Evolutionary conservation across 2,797 vertebrate species (phyloP), one percentile per base, ranked within the genome.

Genomic region (Perodicticus potto): DNA sequence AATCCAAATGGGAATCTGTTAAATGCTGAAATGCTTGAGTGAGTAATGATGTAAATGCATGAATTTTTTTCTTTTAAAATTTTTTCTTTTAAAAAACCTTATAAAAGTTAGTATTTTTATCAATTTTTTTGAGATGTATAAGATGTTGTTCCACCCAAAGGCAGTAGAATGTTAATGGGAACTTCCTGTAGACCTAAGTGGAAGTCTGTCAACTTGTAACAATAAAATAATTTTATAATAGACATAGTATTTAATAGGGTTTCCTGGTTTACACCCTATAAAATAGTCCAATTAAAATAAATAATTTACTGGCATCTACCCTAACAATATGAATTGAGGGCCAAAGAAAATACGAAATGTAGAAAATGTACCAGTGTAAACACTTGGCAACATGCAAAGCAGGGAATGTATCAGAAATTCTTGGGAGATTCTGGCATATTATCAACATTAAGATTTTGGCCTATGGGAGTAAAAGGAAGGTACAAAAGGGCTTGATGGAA

Each of bases 201-300:
- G 80, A 86, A 86, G 59, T 80, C 89, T 82, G 86, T 80, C 61
- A 94, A 87, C 9, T 87, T 93, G 91, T 34, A 95, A 94, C 69
- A 95, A 91, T 88, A 83, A 82, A 95, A 63, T 84, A 67, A 92
- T 88, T 95, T 87, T 43, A 34, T 94, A 95, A 88, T 85, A 84
- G 23, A 93, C 16, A 90, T 43, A 32, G 32, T 43, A 96, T 88
- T 96, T 94, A 89, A 65, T 83, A 88, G 7, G 45, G 23, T 89
- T 86, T 92, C 63, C 86, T 89, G 59, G 78, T 86, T 95, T 91
- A 91, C 20, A 91, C 32, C 4, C 25, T 86, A 76, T 43, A 96
- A 95, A 93, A 92, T 43, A 61, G 45, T 17, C 59, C 78, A 86
- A 88, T 92, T 94, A 92, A 96, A 96, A 80, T 78, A 81, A 94